Evolutionary conservation across 2,113 vertebrate genomes (phyloP).

Genomic region (Hypanus sabinus): DNA sequence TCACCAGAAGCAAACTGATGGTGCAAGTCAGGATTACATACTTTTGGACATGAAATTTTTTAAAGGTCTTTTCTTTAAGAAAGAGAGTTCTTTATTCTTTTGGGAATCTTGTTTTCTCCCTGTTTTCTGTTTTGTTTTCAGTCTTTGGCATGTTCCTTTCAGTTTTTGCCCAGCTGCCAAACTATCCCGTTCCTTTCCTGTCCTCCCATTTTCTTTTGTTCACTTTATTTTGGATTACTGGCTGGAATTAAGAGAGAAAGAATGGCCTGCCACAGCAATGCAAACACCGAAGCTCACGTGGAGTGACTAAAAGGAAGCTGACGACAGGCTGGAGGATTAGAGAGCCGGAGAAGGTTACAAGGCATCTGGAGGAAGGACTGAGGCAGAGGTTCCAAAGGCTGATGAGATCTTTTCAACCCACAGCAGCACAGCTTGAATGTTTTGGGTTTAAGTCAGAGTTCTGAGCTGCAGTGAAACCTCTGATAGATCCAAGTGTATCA

Average conservation of each 20-base stretch:
- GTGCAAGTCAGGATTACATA: neutral
- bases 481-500: neutral
- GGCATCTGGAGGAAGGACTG: slow-evolving; percentile 7
- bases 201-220: neutral
- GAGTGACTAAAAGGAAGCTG: neutral
- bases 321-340: neutral
- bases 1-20: too few species aligned
- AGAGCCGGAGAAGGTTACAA: neutral
- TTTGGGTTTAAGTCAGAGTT: neutral
- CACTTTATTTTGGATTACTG: neutral
- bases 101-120: neutral
- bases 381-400: neutral
- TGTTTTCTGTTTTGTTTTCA: neutral
- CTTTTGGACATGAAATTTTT: neutral
- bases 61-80: neutral
- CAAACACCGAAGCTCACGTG: neutral
- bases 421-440: neutral
- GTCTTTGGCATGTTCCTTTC: neutral
- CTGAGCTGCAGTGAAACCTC: neutral
- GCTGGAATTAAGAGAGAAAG: neutral
- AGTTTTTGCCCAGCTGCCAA: neutral
- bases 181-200: neutral
- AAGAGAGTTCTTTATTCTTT: neutral
- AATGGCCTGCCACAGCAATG: neutral
- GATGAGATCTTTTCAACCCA: slow-evolving; percentile 8